phyloP scores from a whole-genome alignment of 1,140 invertebrate species.

The Notospermus geniculatus region DNA sequence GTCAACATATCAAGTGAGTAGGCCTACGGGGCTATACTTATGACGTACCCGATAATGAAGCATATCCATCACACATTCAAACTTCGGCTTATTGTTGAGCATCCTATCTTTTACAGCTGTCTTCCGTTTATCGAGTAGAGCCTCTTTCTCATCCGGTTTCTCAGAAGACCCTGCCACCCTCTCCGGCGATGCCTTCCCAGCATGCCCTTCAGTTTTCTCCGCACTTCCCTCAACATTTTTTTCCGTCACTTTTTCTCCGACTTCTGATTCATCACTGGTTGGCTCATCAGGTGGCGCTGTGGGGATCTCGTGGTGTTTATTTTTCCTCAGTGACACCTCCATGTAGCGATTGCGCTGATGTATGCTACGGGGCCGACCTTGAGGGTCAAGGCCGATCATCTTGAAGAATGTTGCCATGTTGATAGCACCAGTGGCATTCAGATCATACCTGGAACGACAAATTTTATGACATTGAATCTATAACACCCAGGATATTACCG shows the following conservation, averaged over 20 bases:
- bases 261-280: conserved; percentile 11
- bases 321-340: background rate
- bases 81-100: conserved; percentile 20
- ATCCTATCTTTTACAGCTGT: background rate
- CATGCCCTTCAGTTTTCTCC: background rate
- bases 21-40: background rate
- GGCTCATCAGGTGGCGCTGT: conserved; percentile 13
- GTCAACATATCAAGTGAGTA: too few species aligned
- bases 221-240: background rate
- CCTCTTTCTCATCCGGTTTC: conserved; percentile 5
- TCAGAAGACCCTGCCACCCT: background rate
- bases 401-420: conserved; percentile 26
- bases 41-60: conserved; percentile 41
- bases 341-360: background rate
- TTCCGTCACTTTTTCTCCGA: conserved; percentile 5
- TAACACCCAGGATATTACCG: too few species aligned
- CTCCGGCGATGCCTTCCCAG: conserved; percentile 2
- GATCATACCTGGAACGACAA: conserved; percentile 32
- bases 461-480: too few species aligned
- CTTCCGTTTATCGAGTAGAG: background rate
- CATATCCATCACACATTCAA: conserved; percentile 39
- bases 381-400: conserved; percentile 27
- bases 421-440: conserved; percentile 32
- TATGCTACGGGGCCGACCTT: conserved; percentile 21
- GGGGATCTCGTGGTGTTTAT: background rate